Conservation (phyloP, 2,888 invertebrate genomes). For the Portevinia maculata region DNA sequence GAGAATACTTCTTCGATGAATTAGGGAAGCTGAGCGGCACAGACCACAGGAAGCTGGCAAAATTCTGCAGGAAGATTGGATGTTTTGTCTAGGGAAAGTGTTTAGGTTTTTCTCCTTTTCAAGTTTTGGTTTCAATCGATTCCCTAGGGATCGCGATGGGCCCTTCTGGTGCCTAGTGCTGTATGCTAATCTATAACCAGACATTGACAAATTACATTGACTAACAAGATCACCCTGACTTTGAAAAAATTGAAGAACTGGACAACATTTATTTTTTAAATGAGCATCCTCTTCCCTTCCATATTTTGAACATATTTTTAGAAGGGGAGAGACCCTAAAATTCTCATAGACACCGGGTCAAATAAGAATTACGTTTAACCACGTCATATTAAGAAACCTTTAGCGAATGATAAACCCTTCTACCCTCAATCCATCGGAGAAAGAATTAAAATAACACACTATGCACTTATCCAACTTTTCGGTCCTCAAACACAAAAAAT, state of each 20-base stretch:
- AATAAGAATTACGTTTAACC: conserved; percentile 8
- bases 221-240: background rate
- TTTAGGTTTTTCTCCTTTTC: too few relatives aligned
- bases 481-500: background rate
- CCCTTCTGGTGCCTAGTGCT: too few relatives aligned
- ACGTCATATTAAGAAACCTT: background rate
- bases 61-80: too few relatives aligned
- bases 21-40: too few relatives aligned
- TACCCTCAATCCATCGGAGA: conserved; percentile 2
- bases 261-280: conserved; percentile 42
- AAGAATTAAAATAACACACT: conserved; percentile 12
- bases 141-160: too few relatives aligned
- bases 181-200: too few relatives aligned
- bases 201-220: background rate
- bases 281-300: conserved; percentile 21
- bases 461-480: background rate
- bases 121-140: too few relatives aligned
- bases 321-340: conserved; percentile 7
- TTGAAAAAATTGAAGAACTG: background rate
- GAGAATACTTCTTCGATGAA: too few relatives aligned
- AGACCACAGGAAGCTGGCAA: too few relatives aligned
- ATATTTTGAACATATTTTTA: background rate
- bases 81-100: too few relatives aligned
- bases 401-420: conserved; percentile 6
- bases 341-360: conserved; percentile 15